Conservation (phyloP, 2,797 vertebrate genomes). For the Ambastaia sidthimunki region DNA sequence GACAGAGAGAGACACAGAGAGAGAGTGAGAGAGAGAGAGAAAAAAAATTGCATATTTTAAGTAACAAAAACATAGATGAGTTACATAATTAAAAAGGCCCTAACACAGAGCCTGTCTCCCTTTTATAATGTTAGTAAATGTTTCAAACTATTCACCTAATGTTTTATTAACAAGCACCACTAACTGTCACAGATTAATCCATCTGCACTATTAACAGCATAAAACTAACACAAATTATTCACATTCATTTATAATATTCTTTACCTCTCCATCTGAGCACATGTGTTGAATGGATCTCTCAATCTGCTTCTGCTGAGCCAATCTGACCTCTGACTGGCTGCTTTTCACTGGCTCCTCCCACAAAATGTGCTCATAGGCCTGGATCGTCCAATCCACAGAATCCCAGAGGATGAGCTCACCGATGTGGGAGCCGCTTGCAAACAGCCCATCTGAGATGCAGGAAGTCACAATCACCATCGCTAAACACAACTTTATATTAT, state of each 20-base stretch:
- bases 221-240: neutral
- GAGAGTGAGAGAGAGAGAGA: neutral
- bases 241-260: neutral
- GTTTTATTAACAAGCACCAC: too few relatives aligned
- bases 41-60: too few relatives aligned
- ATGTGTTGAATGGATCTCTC: slow-evolving; percentile 91
- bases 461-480: neutral
- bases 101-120: too few relatives aligned
- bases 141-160: too few relatives aligned
- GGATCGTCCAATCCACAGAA: slow-evolving; percentile 83
- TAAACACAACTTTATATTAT: neutral
- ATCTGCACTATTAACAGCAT: neutral
- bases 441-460: slow-evolving; percentile 77
- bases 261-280: slow-evolving; percentile 87
- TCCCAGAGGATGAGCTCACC: slow-evolving; percentile 96
- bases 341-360: slow-evolving; percentile 83
- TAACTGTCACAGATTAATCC: neutral
- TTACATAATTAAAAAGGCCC: too few relatives aligned
- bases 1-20: slow-evolving; percentile 26
- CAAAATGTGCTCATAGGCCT: slow-evolving; percentile 85
- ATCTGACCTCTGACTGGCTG: slow-evolving; percentile 82
- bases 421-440: slow-evolving; percentile 89
- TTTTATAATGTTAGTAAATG: too few relatives aligned
- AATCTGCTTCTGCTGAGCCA: slow-evolving; percentile 81
- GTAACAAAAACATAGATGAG: too few relatives aligned